Evolutionary conservation across 2,797 vertebrate genomes (phyloP), one percentile per base, ranked within the genome.

Genomic region (Loris lydekkerianus): DNA sequence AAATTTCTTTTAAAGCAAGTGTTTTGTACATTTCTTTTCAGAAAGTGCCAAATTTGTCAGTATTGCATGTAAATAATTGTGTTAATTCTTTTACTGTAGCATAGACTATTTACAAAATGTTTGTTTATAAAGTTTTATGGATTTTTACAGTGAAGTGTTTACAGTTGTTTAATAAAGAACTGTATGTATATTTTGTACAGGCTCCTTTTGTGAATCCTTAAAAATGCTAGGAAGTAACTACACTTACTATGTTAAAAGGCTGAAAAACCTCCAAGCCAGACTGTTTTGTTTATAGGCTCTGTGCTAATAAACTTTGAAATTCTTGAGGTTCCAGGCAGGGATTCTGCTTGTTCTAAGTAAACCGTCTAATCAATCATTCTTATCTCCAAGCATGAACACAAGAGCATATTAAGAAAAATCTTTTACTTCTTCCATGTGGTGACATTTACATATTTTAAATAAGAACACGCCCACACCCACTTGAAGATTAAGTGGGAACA

Each of bases 61-160:
- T 99, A 99, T 98, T 99, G 98, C 99, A 98, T 99, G 99, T 99
- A 99, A 99, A 99, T 99, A 99, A 99, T 98, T 99, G 98, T 99
- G 98, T 98, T 98, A 97, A 98, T 98, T 99, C 98, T 99, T 99
- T 99, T 98, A 99, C 98, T 99, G 98, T 99, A 99, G 99, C 93
- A 99, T 99, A 99, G 98, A 98, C 98, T 98, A 98, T 99, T 99
- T 99, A 98, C 98, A 99, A 99, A 98, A 99, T 98, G 98, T 99
- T 99, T 99, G 99, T 99, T 99, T 99, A 99, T 99, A 99, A 99
- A 98, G 98, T 99, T 99, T 99, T 99, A 99, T 98, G 98, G 99
- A 98, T 99, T 99, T 99, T 99, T 99, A 99, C 99, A 99, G 98
- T 99, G 99, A 99, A 99, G 99, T 99, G 99, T 99, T 99, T 99